Percentiles rank a stretch among this genome's conserved stretches.
These are phyloP conservation scores for Mormoops blainvillei DNA, from an alignment of 2,113 vertebrate genomes.

Conservation along the genomic window DNA sequence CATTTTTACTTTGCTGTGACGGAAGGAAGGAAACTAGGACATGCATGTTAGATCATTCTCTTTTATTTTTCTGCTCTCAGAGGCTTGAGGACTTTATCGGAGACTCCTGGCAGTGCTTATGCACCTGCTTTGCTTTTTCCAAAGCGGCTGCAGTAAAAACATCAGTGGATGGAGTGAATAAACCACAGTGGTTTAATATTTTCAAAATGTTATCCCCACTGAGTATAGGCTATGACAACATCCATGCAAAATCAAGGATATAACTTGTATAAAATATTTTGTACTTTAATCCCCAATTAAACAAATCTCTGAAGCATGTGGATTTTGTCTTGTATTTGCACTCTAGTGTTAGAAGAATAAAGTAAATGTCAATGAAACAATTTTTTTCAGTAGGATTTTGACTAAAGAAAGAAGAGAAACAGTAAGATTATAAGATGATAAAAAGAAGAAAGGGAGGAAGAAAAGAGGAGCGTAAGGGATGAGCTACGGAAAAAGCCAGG, in stretches of 20 bases:
- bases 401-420: background rate
- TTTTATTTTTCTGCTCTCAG: background rate
- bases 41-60: background rate
- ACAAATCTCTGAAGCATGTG: background rate
- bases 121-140: background rate
- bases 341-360: background rate
- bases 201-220: background rate
- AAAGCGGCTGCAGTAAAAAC: background rate
- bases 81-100: background rate
- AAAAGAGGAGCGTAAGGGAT: background rate
- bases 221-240: background rate
- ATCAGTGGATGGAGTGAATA: background rate
- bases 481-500: background rate
- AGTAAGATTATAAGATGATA: background rate
- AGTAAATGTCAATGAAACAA: constrained; percentile 3
- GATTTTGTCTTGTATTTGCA: constrained; percentile 2
- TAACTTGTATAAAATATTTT: background rate
- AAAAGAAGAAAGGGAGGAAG: background rate
- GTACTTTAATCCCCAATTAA: background rate
- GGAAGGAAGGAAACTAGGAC: background rate
- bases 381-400: background rate
- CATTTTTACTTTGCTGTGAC: background rate
- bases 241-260: background rate
- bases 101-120: background rate
- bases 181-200: background rate